These are phyloP conservation scores for Meiosimyza decipiens DNA, from an alignment of 2,888 invertebrate genomes.

Conservation along the genomic window DNA sequence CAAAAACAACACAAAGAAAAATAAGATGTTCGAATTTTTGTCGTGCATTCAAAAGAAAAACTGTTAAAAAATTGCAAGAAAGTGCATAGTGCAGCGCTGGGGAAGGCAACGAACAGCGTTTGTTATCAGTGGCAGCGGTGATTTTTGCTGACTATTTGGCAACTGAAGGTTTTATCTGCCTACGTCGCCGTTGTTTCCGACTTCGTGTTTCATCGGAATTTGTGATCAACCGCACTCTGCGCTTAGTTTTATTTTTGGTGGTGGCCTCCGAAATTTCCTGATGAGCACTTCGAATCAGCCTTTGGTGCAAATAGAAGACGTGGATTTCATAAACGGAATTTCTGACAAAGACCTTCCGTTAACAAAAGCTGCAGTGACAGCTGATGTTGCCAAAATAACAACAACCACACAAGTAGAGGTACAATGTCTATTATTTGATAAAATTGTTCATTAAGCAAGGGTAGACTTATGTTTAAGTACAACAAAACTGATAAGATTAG, in stretches of 20 bases:
- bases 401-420: conserved; percentile 58
- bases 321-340: conserved; percentile 61
- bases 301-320: conserved; percentile 74
- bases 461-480: no score
- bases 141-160: conserved; percentile 5
- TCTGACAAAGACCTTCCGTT: conserved; percentile 52
- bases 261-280: conserved; percentile 20
- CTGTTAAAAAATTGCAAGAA: neutral
- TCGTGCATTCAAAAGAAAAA: no score
- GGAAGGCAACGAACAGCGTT: neutral
- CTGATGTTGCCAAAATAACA: conserved; percentile 47
- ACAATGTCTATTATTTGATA: conserved; percentile 26
- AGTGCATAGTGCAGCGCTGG: neutral
- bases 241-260: neutral
- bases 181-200: neutral
- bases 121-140: conserved; percentile 3
- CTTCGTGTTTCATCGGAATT: no score
- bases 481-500: no score
- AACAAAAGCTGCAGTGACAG: conserved; percentile 32
- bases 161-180: neutral
- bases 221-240: neutral
- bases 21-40: no score
- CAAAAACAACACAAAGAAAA: no score
- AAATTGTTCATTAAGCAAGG: neutral
- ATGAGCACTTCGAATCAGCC: conserved; percentile 75